A percentile compares a stretch with the other conserved stretches of the same genome.
Conservation (phyloP, 2,113 vertebrate genomes). For the Labeo catla region DNA sequence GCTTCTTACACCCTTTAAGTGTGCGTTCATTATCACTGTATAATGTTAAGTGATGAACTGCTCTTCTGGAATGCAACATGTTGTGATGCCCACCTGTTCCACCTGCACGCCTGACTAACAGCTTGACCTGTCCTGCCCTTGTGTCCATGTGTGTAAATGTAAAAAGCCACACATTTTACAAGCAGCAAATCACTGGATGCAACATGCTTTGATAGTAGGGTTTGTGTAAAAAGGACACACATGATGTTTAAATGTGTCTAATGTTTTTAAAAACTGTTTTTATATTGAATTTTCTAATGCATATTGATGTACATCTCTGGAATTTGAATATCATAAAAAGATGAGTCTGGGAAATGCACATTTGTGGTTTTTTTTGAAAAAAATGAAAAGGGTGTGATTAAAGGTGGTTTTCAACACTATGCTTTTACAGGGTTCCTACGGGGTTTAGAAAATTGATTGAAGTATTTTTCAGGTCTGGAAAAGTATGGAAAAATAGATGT, state of each 20-base stretch:
- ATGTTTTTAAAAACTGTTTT: not conserved
- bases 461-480: too few species aligned
- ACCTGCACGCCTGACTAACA: not conserved
- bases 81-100: not conserved
- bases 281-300: constrained; percentile 20
- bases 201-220: not conserved
- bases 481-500: too few species aligned
- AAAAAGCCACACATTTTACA: not conserved
- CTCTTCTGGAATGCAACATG: not conserved
- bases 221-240: not conserved
- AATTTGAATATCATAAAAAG: not conserved
- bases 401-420: too few species aligned
- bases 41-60: not conserved
- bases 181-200: not conserved
- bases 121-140: not conserved
- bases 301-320: not conserved
- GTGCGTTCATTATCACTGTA: not conserved
- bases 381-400: not conserved
- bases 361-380: not conserved
- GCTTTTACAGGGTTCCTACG: too few species aligned
- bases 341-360: not conserved
- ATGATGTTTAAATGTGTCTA: not conserved
- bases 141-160: not conserved
- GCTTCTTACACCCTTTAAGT: not conserved
- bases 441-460: too few species aligned